Evolutionary conservation across 1,140 invertebrate genomes (phyloP).

Genomic region (Theocolax elegans): DNA sequence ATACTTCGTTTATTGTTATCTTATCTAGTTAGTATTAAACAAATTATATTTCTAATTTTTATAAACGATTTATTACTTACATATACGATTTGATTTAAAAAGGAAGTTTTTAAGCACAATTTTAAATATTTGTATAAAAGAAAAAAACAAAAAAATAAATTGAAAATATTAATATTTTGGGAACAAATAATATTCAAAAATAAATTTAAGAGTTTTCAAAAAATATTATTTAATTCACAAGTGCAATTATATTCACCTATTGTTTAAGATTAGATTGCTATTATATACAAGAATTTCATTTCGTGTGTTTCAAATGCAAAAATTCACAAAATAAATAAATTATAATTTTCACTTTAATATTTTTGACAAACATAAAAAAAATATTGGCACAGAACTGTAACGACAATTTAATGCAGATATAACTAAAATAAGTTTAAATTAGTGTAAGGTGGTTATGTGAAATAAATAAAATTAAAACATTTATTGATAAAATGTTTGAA

Average conservation of each 20-base stretch:
- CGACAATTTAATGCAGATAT: conserved; percentile 8
- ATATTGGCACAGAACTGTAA: conserved; percentile 7
- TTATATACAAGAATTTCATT: conserved; percentile 25
- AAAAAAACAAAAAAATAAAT: background rate
- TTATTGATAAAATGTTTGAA: background rate
- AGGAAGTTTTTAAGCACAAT: conserved; percentile 28
- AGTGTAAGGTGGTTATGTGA: conserved; percentile 9
- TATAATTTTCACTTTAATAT: too few species aligned
- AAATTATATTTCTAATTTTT: conserved; percentile 33
- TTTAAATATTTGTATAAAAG: conserved; percentile 1
- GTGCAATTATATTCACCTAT: conserved; percentile 28
- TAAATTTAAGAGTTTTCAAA: conserved; percentile 18
- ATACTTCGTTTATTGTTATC: conserved; percentile 36
- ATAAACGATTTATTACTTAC: conserved; percentile 20
- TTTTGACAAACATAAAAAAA: background rate
- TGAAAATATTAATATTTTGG: conserved; percentile 38
- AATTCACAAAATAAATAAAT: too few species aligned
- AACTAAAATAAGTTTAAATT: conserved; percentile 28
- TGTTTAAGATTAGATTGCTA: background rate
- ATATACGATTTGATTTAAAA: background rate
- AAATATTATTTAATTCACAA: conserved; percentile 25
- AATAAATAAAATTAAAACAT: background rate
- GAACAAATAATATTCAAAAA: conserved; percentile 28
- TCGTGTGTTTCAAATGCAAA: background rate
- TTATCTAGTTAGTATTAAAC: conserved; percentile 24